Conservation (phyloP, 30 jellyfish, hydroid and myxozoan genomes). For the Cassiopea xamachana region DNA sequence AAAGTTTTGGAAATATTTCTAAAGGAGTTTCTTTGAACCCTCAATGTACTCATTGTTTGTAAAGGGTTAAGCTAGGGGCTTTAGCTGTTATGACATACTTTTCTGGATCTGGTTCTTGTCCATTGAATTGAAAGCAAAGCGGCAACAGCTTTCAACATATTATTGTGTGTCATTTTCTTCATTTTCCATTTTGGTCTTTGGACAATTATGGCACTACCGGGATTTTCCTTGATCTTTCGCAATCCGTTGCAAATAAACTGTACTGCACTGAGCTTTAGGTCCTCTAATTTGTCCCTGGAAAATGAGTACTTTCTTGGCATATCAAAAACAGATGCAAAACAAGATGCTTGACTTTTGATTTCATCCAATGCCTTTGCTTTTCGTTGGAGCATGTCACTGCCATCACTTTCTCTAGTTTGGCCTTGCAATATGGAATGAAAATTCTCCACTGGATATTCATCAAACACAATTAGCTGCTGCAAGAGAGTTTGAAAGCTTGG, state of each 20-base stretch:
- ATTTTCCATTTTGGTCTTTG: neutral
- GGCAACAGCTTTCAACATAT: neutral
- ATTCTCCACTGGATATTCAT: constrained; percentile 31
- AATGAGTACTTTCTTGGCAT: neutral
- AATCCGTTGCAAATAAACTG: neutral
- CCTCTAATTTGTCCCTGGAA: neutral
- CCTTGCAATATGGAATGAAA: constrained; percentile 21
- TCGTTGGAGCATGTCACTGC: constrained; percentile 4
- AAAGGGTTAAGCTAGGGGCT: neutral
- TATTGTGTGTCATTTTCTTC: neutral
- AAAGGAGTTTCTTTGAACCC: too few relatives aligned
- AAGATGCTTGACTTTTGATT: neutral
- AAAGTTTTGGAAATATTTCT: too few relatives aligned
- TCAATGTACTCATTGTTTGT: too few relatives aligned
- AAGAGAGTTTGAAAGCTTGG: constrained; percentile 17
- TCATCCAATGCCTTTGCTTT: constrained; percentile 22
- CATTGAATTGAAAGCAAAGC: neutral
- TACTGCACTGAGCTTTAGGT: neutral
- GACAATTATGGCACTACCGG: neutral
- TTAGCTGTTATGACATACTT: neutral
- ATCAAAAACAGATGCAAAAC: neutral
- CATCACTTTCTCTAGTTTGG: constrained; percentile 18
- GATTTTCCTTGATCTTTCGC: neutral
- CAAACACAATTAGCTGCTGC: constrained; percentile 28
- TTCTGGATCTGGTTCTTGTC: neutral